Evolutionary conservation across 2,888 invertebrate genomes (phyloP).

Genomic region (Pogonocherus hispidulus): DNA sequence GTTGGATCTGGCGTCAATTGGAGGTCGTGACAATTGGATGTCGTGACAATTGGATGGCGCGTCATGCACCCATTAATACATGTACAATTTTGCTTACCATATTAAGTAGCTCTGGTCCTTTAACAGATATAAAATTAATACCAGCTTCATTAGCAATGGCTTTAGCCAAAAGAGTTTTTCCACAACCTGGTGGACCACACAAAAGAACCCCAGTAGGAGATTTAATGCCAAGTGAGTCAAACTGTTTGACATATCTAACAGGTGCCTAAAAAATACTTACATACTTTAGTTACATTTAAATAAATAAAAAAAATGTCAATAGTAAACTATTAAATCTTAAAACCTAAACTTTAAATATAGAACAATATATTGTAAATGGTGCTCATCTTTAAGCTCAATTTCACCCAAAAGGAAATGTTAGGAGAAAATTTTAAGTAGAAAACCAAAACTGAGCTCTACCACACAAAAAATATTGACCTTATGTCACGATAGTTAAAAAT

Average conservation of each 20-base stretch:
- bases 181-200: constrained; percentile 97
- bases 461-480: no score
- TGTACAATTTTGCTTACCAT: constrained; percentile 87
- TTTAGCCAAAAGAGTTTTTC: constrained; percentile 97
- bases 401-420: no score
- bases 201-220: constrained; percentile 91
- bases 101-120: constrained; percentile 97
- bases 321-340: background rate
- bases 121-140: constrained; percentile 98
- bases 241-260: constrained; percentile 87
- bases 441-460: no score
- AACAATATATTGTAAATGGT: no score
- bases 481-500: no score
- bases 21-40: no score
- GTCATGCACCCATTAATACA: no score
- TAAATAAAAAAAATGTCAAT: constrained; percentile 1
- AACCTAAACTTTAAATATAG: no score
- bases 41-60: no score
- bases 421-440: no score
- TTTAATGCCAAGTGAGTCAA: constrained; percentile 83
- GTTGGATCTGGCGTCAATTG: no score
- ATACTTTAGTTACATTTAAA: background rate
- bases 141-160: constrained; percentile 99
- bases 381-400: no score
- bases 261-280: constrained; percentile 76